These are phyloP conservation scores for Ailuropoda melanoleuca DNA, from an alignment of 2,113 vertebrate genomes.

Conservation along the genomic window DNA sequence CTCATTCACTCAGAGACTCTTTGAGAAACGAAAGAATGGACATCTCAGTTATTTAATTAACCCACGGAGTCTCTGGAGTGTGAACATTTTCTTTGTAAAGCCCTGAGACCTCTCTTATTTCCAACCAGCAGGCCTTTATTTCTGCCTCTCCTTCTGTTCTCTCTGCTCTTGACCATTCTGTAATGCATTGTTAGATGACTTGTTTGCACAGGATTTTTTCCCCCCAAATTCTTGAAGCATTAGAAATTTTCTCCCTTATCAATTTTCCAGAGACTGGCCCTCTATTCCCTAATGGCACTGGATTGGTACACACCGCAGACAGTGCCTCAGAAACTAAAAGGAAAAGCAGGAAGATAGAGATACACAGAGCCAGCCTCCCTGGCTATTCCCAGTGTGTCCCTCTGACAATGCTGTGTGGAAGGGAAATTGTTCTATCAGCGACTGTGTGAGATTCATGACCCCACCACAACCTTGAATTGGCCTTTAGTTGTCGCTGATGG, in stretches of 20 bases:
- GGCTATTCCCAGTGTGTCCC: conserved; percentile 81
- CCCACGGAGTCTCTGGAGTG: conserved; percentile 14
- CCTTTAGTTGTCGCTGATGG: conserved; percentile 92
- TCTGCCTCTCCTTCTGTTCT: conserved; percentile 10
- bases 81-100: conserved; percentile 60
- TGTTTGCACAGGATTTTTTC: conserved; percentile 44
- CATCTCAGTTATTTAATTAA: conserved; percentile 49
- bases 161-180: conserved; percentile 17
- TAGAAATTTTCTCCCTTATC: conserved; percentile 61
- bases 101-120: background rate
- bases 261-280: conserved; percentile 64
- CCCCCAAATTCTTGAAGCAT: conserved; percentile 31
- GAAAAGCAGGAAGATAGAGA: conserved; percentile 65
- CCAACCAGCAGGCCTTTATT: background rate
- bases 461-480: conserved; percentile 92
- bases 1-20: background rate
- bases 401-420: conserved; percentile 77
- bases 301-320: conserved; percentile 55
- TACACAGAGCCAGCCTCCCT: conserved; percentile 72
- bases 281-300: conserved; percentile 65
- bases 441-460: conserved; percentile 91
- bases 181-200: conserved; percentile 47
- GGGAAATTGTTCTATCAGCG: conserved; percentile 91
- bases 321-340: conserved; percentile 70
- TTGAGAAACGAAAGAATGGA: background rate